phyloP scores from a whole-genome alignment of 2,888 invertebrate species.

The Elaeidobius kamerunicus region DNA sequence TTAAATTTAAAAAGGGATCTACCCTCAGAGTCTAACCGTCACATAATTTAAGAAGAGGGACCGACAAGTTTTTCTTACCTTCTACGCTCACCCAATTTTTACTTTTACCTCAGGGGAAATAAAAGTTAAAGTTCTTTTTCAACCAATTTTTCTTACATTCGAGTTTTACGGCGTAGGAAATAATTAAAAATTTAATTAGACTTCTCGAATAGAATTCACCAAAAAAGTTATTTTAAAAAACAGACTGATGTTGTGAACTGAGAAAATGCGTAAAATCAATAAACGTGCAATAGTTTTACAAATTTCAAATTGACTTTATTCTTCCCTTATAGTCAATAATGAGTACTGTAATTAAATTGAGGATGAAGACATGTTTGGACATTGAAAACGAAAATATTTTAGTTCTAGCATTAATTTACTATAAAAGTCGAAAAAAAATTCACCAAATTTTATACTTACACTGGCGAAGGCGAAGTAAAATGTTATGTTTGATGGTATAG shows the following conservation, averaged over 20 bases:
- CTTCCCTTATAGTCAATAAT: no score
- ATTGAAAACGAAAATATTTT: no score
- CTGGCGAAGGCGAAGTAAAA: no score
- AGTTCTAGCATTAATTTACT: no score
- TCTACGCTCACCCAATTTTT: slow-evolving; percentile 13
- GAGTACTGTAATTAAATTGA: no score
- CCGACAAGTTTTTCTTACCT: slow-evolving; percentile 4
- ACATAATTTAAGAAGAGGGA: slow-evolving; percentile 3
- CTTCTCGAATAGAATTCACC: background rate
- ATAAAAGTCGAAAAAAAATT: no score
- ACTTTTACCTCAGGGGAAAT: slow-evolving; percentile 31
- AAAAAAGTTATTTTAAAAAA: background rate
- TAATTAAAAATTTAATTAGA: slow-evolving; percentile 40
- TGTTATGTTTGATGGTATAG: no score
- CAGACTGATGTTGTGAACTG: background rate
- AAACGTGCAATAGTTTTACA: no score
- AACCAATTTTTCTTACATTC: slow-evolving; percentile 27
- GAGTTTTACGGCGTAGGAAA: slow-evolving; percentile 34
- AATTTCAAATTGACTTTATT: no score
- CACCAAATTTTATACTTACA: no score
- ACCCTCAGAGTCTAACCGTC: slow-evolving; percentile 1
- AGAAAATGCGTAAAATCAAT: background rate
- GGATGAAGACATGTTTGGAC: no score
- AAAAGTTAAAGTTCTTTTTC: slow-evolving; percentile 32
- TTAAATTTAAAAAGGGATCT: slow-evolving; percentile 8